Evolutionary conservation across 2,113 vertebrate genomes (phyloP).

Genomic region (Hystrix brachyura): DNA sequence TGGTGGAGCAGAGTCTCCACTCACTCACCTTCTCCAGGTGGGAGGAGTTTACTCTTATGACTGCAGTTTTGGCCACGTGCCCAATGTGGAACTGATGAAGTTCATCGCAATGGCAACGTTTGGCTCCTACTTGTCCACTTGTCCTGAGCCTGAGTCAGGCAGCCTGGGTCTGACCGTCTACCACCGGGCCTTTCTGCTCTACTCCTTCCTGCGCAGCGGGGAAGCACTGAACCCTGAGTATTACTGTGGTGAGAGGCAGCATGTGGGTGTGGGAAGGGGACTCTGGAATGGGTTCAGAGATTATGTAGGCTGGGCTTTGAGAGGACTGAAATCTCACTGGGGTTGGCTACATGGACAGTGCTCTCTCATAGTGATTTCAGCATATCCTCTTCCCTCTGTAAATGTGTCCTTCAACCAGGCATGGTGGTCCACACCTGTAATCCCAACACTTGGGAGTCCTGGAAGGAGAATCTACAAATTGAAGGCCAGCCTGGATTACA

Average conservation of each 20-base stretch:
- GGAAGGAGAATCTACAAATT: not conserved
- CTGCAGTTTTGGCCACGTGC: constrained; percentile 98
- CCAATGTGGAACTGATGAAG: constrained; percentile 99
- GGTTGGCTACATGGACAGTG: not conserved
- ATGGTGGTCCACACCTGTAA: not conserved
- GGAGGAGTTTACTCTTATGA: constrained; percentile 97
- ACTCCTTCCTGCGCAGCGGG: constrained; percentile 96
- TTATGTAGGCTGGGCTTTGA: not conserved
- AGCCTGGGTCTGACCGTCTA: constrained; percentile 95
- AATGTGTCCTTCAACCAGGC: not conserved
- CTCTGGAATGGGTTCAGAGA: not conserved
- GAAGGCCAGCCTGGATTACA: not conserved
- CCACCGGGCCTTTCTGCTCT: constrained; percentile 97
- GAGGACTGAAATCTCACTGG: not conserved
- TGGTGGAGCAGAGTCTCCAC: not conserved
- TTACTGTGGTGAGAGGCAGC: constrained; percentile 92
- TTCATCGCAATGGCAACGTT: constrained; percentile 99
- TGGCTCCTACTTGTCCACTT: constrained; percentile 96
- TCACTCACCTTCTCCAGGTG: constrained; percentile 88
- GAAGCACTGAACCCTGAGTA: constrained; percentile 97
- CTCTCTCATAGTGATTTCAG: not conserved
- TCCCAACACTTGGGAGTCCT: not conserved
- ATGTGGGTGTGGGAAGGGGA: not conserved
- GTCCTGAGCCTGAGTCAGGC: constrained; percentile 91
- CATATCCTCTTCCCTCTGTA: not conserved